Evolutionary conservation across 2,888 invertebrate genomes (phyloP).

Genomic region (Caenorhabditis afra): DNA sequence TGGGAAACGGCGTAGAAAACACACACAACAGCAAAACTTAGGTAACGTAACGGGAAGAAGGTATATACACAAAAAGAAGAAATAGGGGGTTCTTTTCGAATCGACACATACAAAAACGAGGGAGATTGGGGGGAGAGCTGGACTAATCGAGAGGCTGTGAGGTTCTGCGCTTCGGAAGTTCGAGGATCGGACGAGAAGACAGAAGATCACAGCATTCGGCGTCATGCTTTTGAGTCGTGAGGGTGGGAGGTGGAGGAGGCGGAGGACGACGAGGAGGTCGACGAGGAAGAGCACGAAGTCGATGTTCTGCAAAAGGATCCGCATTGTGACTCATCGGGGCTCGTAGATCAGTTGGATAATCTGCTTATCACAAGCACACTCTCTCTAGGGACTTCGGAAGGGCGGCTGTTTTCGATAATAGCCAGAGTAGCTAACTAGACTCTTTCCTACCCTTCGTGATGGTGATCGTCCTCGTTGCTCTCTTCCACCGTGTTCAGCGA

Average conservation of each 20-base stretch:
- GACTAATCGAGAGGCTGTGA: constrained; percentile 18
- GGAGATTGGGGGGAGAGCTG: no score
- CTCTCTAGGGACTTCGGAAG: not conserved
- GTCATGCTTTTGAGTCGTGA: constrained; percentile 45
- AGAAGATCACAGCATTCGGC: constrained; percentile 33
- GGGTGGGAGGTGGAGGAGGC: constrained; percentile 18
- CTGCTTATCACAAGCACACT: not conserved
- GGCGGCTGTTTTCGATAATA: not conserved
- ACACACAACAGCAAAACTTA: constrained; percentile 39
- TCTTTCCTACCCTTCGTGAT: constrained; percentile 29
- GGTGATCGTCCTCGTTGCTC: constrained; percentile 44
- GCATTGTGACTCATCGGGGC: not conserved
- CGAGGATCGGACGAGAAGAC: not conserved
- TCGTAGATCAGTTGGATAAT: not conserved
- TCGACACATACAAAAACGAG: constrained; percentile 48
- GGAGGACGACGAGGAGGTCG: constrained; percentile 24
- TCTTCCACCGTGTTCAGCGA: constrained; percentile 49
- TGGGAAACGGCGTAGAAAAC: constrained; percentile 3
- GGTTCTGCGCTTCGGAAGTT: not conserved
- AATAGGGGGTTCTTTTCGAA: not conserved
- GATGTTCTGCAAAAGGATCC: constrained; percentile 27
- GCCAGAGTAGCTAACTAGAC: not conserved
- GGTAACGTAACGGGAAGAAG: not conserved
- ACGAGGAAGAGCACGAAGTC: constrained; percentile 43
- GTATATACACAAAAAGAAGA: constrained; percentile 33